Evolutionary conservation across 2,797 vertebrate genomes (phyloP), one percentile per base, ranked within the genome.

Genomic region (Uromys caudimaculatus): DNA sequence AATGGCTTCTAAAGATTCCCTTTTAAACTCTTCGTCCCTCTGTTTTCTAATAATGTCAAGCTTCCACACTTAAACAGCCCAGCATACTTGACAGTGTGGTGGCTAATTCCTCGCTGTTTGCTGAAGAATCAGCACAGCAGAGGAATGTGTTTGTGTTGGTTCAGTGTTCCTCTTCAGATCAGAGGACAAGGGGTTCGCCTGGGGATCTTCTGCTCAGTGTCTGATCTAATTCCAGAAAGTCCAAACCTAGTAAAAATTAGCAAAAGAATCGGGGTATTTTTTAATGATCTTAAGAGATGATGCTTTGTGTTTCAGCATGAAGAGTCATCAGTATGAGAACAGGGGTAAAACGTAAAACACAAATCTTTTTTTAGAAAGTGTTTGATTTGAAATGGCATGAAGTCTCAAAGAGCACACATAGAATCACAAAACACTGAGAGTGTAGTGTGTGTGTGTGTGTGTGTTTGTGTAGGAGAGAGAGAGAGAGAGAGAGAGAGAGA

Each of bases 31-130:
- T 41, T 69, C 3, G 2, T 86, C 29, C 60, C 41, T 95, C 91
- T 47, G 76, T 85, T 93, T 95, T 90, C 64, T 73, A 47, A 54
- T 67, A 50, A 69, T 93, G 81, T 91, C 91, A 21, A 92, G 89
- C 76, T 86, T 88, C 47, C 50, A 60, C 67, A 77, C 92, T 91
- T 87, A 96, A 93, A 91, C 19, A 90, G 67, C 92, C 3, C 3
- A 91, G 92, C 84, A 58, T 93, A 50, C 81, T 91, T 97, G 81
- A 94, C 94, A 95, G 35, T 82, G 47, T 58, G 56, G 85, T 94
- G 78, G 41, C 47, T 91, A 95, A 97, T 94, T 98, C 95, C 93
- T 94, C 85, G 73, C 86, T 94, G 95, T 78, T 90, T 97, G 81
- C 60, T 85, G 89, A 96, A 76, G 88, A 97, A 96, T 97, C 96